phyloP scores from a whole-genome alignment of 2,113 vertebrate species.

The Circaetus cinerascens region DNA sequence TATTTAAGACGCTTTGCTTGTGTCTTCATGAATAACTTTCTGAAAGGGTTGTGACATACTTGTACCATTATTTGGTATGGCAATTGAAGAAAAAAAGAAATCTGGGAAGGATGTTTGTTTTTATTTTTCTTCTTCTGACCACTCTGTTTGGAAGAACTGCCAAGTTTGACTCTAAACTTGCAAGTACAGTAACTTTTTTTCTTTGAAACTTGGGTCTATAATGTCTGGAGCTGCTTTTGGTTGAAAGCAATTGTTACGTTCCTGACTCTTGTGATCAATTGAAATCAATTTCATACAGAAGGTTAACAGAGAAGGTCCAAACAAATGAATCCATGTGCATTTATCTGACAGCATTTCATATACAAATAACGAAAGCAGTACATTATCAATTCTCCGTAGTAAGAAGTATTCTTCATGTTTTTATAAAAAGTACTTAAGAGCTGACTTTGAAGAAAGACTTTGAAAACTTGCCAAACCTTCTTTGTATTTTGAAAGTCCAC shows the following conservation, averaged over 20 bases:
- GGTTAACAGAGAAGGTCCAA: constrained; percentile 66
- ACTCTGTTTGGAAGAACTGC: constrained; percentile 75
- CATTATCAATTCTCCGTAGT: constrained; percentile 73
- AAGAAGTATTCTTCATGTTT: constrained; percentile 77
- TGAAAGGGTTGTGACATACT: constrained; percentile 62
- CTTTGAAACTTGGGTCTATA: constrained; percentile 70
- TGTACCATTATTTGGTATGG: constrained; percentile 67
- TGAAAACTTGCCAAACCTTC: constrained; percentile 82
- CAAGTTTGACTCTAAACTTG: constrained; percentile 77
- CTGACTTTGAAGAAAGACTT: constrained; percentile 76
- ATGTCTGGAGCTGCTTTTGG: constrained; percentile 57
- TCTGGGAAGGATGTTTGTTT: constrained; percentile 74
- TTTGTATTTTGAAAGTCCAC: constrained; percentile 84
- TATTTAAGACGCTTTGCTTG: background rate
- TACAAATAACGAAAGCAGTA: constrained; percentile 71
- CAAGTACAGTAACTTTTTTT: constrained; percentile 72
- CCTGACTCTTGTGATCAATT: constrained; percentile 70
- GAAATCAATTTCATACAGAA: constrained; percentile 69
- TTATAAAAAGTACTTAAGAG: constrained; percentile 76
- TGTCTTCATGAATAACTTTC: constrained; percentile 45
- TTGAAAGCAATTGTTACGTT: constrained; percentile 66
- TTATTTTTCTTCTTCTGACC: constrained; percentile 72
- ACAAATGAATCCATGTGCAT: constrained; percentile 67
- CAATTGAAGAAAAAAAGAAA: constrained; percentile 65
- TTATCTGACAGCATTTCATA: constrained; percentile 71